Evolutionary conservation across 2,113 vertebrate genomes (phyloP).

Genomic region (Burhinus bistriatus): DNA sequence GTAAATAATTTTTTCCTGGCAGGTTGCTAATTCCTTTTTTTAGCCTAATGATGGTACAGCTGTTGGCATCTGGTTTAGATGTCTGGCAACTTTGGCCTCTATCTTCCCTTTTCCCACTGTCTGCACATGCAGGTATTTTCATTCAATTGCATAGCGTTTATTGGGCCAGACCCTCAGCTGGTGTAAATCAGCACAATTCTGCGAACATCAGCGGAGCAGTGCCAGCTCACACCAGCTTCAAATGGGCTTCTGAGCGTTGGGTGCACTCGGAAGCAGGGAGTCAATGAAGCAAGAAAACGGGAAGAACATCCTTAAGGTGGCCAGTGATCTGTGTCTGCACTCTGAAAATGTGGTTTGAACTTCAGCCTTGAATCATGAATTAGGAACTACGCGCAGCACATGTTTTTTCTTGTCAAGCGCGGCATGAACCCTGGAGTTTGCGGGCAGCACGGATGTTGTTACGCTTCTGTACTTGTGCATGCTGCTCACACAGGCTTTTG

Average conservation of each 20-base stretch:
- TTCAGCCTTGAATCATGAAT: background rate
- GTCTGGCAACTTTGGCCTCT: background rate
- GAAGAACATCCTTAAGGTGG: background rate
- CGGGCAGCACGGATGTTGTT: background rate
- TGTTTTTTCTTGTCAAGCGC: background rate
- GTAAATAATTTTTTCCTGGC: background rate
- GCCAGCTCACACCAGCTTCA: background rate
- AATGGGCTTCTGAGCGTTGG: rapidly evolving
- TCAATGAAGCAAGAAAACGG: background rate
- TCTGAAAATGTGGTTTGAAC: background rate
- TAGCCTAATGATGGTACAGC: background rate
- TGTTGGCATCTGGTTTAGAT: background rate
- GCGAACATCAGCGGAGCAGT: background rate
- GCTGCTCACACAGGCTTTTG: background rate
- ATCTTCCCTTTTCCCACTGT: background rate
- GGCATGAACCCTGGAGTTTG: background rate
- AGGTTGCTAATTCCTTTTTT: background rate
- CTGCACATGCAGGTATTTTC: background rate
- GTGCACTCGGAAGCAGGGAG: background rate
- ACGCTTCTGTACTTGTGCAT: background rate
- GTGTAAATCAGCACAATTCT: background rate
- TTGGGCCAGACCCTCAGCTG: background rate
- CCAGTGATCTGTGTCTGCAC: slow-evolving; percentile 10
- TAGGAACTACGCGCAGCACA: background rate
- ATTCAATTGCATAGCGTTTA: background rate